Evolutionary conservation across 1,140 invertebrate genomes (phyloP).

Genomic region (Tetranychus cinnabarinus): DNA sequence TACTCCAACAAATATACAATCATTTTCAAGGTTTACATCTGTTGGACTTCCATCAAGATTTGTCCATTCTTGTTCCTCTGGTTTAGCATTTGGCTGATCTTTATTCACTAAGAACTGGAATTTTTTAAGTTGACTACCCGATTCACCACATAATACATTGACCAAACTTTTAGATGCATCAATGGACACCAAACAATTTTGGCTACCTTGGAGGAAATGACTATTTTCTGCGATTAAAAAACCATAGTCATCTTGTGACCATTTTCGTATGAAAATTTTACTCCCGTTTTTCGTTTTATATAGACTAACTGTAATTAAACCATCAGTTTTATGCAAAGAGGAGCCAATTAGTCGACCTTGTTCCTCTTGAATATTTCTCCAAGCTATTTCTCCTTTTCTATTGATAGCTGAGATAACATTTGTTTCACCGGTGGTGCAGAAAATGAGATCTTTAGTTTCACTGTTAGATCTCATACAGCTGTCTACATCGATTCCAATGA

Average conservation of each 20-base stretch:
- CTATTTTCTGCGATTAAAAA: conserved; percentile 31
- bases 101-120: too few species aligned
- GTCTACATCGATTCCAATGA: conserved; percentile 37
- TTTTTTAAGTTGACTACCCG: too few species aligned
- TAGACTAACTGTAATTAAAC: background rate
- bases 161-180: background rate
- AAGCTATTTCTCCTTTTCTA: conserved; percentile 52
- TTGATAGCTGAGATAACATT: conserved; percentile 64
- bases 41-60: background rate
- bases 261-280: conserved; percentile 46
- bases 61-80: background rate
- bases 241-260: conserved; percentile 27
- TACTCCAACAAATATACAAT: background rate
- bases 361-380: conserved; percentile 51
- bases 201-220: background rate
- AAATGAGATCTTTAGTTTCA: background rate
- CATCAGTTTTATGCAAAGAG: background rate
- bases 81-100: too few species aligned
- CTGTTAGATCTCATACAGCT: background rate
- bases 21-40: background rate
- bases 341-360: conserved; percentile 31
- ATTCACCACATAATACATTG: too few species aligned
- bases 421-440: conserved; percentile 36
- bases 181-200: background rate
- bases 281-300: conserved; percentile 41